phyloP scores from a whole-genome alignment of 1,140 invertebrate species.

The Drosophila rufa region DNA sequence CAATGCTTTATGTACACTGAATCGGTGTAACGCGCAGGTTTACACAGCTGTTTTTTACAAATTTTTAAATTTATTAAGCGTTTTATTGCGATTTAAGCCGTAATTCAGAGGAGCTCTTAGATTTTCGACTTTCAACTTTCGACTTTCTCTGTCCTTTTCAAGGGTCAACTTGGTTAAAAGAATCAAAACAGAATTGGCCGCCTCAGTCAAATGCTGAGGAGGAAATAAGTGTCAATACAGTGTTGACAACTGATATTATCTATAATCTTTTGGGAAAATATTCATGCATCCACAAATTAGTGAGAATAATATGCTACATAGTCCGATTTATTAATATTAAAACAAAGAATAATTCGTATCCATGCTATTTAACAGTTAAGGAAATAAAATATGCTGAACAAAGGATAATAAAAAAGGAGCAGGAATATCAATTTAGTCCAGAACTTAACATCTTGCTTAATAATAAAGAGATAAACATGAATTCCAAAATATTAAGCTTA shows the following conservation, averaged over 20 bases:
- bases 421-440: not conserved
- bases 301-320: not conserved
- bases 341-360: no score
- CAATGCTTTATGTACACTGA: no score
- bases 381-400: no score
- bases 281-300: not conserved
- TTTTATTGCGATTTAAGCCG: no score
- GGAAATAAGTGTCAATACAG: not conserved
- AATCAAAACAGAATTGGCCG: not conserved
- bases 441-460: not conserved
- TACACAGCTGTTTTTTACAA: no score
- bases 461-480: not conserved
- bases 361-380: no score
- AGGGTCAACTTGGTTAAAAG: not conserved
- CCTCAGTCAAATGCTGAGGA: not conserved
- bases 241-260: not conserved
- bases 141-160: no score
- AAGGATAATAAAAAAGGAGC: no score
- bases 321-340: not conserved
- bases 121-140: no score
- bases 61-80: no score
- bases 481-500: not conserved
- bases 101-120: not conserved
- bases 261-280: not conserved
- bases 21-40: no score